Conservation (phyloP, 2,113 vertebrate species). For the Peucedramus taeniatus region DNA sequence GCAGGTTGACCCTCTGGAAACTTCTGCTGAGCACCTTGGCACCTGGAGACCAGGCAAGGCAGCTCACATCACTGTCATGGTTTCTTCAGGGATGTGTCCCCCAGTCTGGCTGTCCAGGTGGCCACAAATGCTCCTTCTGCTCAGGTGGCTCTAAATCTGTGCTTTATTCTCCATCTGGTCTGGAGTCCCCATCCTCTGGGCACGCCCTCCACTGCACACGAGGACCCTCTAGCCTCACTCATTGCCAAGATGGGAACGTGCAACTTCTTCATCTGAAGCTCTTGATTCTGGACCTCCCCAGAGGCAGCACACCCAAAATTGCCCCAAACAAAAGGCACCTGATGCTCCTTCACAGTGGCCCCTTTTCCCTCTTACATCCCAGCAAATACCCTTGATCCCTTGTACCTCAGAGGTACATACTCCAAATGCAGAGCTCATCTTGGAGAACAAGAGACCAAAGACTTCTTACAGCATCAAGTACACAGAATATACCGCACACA, state of each 20-base stretch:
- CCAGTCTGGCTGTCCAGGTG: neutral
- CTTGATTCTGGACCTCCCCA: neutral
- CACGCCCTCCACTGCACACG: rapidly evolving
- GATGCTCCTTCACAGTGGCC: neutral
- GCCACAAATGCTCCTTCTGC: neutral
- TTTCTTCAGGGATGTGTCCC: neutral
- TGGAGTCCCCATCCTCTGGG: neutral
- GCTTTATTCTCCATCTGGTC: neutral
- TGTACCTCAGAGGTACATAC: neutral
- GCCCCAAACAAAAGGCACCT: neutral
- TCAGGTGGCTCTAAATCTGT: neutral
- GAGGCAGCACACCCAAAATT: neutral
- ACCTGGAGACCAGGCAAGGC: neutral
- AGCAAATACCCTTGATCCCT: neutral
- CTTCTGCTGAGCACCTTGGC: neutral
- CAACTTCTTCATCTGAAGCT: neutral
- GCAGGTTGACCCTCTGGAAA: neutral
- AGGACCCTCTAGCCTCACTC: neutral
- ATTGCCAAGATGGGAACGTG: neutral
- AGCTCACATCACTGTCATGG: neutral
- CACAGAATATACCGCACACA: neutral
- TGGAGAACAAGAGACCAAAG: neutral
- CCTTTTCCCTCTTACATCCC: neutral
- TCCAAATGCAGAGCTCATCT: neutral
- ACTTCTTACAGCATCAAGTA: neutral